Evolutionary conservation across 2,113 vertebrate species (phyloP), one percentile per base, ranked within the genome.

Genomic region (Urocitellus parryii): DNA sequence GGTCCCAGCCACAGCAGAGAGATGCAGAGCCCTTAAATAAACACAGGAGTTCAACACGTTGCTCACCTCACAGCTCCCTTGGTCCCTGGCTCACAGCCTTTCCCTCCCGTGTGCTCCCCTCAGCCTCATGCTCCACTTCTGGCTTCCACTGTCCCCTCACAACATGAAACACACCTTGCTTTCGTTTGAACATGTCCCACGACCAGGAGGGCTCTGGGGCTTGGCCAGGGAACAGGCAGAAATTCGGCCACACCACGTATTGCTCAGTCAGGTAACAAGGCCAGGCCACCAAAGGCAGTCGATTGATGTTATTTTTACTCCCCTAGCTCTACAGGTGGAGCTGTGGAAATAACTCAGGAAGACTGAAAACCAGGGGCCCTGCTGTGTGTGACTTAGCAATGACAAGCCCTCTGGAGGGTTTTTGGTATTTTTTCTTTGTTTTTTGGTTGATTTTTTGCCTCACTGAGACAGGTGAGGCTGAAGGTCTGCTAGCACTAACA

Each of bases 111-210:
- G 14, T 16, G 51, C 51, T 16, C 13, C 13, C 14, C 13, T 53
- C 51, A 11, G 45, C 91, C 74, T 81, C 39, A n/a, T 78, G 37
- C 32, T 80, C 58, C 20, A 18, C 34, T 94, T 77, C 78, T 68
- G 72, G 56, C 12, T 88, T 92, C 84, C 45, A 48, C 45, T 63
- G 34, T 84, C 34, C n/a, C 25, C 10, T 70, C 8, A 53, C 51
- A 14, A 65, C 53, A 88, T n/a, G 29, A 45, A 81, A 91, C 96
- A 92, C 90, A 94, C 65, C 90, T 85, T 79, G 80, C 51, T 42
- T 73, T 67, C 17, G 20, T 88, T 16, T 79, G 96, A 96, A 90
- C 67, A 48, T 27, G 11, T 42, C 80, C 53, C 34, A 27, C 8
- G 45, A 86, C 58, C 72, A 8, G 61, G 37, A 77, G 48, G 42